A percentile compares a stretch with the other conserved stretches of the same genome.
These are phyloP conservation scores for Siphamia tubifer DNA, from an alignment of 2,113 vertebrate species.

Conservation along the genomic window DNA sequence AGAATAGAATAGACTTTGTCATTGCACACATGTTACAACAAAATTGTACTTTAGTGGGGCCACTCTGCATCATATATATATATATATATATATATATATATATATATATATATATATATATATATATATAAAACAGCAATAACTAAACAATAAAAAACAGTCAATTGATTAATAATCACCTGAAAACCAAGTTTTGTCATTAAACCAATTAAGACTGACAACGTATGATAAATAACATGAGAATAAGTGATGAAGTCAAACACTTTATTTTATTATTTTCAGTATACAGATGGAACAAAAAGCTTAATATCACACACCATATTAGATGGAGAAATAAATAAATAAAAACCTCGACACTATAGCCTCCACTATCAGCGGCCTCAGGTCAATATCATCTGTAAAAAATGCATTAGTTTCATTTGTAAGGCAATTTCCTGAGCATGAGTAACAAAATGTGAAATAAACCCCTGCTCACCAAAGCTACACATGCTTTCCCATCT, in stretches of 20 bases:
- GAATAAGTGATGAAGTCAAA: background rate
- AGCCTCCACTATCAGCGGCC: background rate
- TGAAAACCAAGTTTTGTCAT: too few relatives aligned
- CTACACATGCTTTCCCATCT: background rate
- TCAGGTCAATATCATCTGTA: constrained; percentile 42
- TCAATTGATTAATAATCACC: too few relatives aligned
- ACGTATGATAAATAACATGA: too few relatives aligned
- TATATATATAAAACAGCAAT: too few relatives aligned
- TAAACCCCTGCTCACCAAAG: background rate
- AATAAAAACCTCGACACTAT: background rate
- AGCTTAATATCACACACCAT: constrained; percentile 16
- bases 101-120: too few relatives aligned
- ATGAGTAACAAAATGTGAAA: constrained; percentile 35
- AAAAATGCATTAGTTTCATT: constrained; percentile 61
- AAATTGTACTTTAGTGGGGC: too few relatives aligned
- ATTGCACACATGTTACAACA: too few relatives aligned
- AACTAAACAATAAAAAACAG: too few relatives aligned
- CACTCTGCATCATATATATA: too few relatives aligned
- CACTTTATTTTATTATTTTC: background rate
- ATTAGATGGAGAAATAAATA: constrained; percentile 18
- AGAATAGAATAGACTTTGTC: too few relatives aligned
- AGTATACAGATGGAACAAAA: background rate
- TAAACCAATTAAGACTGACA: too few relatives aligned
- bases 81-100: too few relatives aligned
- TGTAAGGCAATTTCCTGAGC: constrained; percentile 58